Base-by-base conservation (phyloP, 2,888 invertebrate genomes). In the Automeris io region DNA sequence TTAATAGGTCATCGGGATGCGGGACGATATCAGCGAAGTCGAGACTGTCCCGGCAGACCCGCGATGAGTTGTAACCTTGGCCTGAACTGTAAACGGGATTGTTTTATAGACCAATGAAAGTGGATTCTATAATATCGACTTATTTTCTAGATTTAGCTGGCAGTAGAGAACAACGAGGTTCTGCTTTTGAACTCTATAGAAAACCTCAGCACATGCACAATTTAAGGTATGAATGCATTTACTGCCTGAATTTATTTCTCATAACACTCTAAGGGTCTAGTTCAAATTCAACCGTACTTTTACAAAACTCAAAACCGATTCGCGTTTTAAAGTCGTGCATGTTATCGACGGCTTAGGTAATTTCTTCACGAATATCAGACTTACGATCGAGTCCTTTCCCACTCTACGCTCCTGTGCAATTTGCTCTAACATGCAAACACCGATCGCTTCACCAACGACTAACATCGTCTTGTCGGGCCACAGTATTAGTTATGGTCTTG, bases 131-230 rank as follows among this genome's bases (percentile, higher is more conserved):
- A 21, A 13, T 26, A 3, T 11, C 4, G 9, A 18, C 7, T 9
- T 23, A 5, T 19, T 8, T 49, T 40, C 1, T 66, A 76, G 90
- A 90, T 73, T 85, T 96, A 67, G 95, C 95, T 37, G 95, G 96
- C 34, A 93, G 95, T 61, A 89, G 94, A 57, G 96, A 96, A 68
- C 96, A 96, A 65, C 88, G 96, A 38, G 96, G 96, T 18, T 96
- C 96, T 47, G 97, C 97, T n/a, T 97, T 97, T 72, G 97, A 97
- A 77, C 87, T 97, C 45, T 97, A 97, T 73, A 91, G 96, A 51
- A 97, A 97, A 78, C 96, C 96, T 6, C 91, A 94, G 65, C 91
- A 92, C 73, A 93, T 94, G 89, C 93, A 93, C 73, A 93, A 93
- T 64, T 79, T 93, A 76, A 93, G 93, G 93, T 94, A 88, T 86